Conservation (phyloP, 2,113 vertebrate species). For the Xiphophorus maculatus region DNA sequence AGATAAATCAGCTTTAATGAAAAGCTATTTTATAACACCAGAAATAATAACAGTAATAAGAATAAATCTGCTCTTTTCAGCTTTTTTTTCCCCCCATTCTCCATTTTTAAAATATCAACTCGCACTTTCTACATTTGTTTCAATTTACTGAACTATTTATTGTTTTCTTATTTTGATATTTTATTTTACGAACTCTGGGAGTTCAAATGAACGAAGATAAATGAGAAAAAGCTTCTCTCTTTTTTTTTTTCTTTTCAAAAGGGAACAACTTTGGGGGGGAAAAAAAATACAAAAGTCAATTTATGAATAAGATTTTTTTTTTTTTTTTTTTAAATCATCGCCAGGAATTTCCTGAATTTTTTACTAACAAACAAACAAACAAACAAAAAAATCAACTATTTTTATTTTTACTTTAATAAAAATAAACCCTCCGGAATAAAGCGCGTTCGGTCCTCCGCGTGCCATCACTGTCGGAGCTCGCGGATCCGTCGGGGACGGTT, state of each 20-base stretch:
- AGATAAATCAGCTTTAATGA: not conserved
- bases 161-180: not conserved
- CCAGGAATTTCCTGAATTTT: not conserved
- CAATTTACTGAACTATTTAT: not conserved
- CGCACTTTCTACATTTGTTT: not conserved
- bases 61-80: not conserved
- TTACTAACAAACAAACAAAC: not conserved
- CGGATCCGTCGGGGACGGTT: too few relatives aligned
- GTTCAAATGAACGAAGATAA: not conserved
- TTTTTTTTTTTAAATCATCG: not conserved
- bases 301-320: not conserved
- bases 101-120: not conserved
- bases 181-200: not conserved
- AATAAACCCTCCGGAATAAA: not conserved
- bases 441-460: not conserved
- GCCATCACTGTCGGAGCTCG: not conserved
- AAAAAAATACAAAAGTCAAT: too few relatives aligned
- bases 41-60: not conserved
- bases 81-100: not conserved
- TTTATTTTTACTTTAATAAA: too few relatives aligned
- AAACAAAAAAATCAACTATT: too few relatives aligned
- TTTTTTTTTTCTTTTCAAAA: too few relatives aligned
- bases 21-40: not conserved
- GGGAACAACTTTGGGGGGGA: too few relatives aligned
- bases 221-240: too few relatives aligned